phyloP scores from a whole-genome alignment of 2,113 vertebrate species.

The Morone chrysops region DNA sequence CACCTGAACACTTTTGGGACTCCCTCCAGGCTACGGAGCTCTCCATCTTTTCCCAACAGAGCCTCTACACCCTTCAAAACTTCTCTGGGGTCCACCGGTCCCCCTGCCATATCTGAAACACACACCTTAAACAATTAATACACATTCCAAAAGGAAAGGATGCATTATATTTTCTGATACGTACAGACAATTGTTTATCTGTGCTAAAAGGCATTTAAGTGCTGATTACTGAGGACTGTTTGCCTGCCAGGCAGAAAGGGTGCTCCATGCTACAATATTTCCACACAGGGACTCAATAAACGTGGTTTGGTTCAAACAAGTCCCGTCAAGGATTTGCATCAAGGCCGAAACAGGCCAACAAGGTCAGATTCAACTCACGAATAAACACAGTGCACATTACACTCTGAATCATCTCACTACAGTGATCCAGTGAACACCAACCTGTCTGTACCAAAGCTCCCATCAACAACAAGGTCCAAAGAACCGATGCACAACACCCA shows the following conservation, averaged over 20 bases:
- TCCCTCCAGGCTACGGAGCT: slow-evolving; percentile 92
- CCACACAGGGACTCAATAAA: not conserved
- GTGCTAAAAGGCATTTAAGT: not conserved
- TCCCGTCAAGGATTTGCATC: not conserved
- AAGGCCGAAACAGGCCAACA: not conserved
- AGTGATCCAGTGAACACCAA: not conserved
- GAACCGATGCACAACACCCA: not conserved
- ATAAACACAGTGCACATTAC: not conserved
- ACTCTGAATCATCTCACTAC: not conserved
- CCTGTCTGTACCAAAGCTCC: not conserved
- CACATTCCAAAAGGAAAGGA: not conserved
- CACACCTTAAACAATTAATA: slow-evolving; percentile 12
- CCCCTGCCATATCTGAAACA: slow-evolving; percentile 90
- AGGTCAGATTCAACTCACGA: not conserved
- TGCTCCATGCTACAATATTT: not conserved
- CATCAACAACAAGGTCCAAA: not conserved
- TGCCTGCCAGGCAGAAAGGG: slow-evolving; percentile 20
- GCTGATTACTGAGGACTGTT: not conserved
- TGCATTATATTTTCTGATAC: not conserved
- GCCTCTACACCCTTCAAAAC: slow-evolving; percentile 93
- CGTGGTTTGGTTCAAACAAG: not conserved
- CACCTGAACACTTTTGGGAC: slow-evolving; percentile 95
- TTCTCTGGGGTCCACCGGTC: slow-evolving; percentile 94
- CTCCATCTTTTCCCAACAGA: slow-evolving; percentile 93
- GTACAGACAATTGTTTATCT: not conserved